Evolutionary conservation across 2,888 invertebrate genomes (phyloP), one percentile per base, ranked within the genome.

Genomic region (Thecocarcelia acutangulata): DNA sequence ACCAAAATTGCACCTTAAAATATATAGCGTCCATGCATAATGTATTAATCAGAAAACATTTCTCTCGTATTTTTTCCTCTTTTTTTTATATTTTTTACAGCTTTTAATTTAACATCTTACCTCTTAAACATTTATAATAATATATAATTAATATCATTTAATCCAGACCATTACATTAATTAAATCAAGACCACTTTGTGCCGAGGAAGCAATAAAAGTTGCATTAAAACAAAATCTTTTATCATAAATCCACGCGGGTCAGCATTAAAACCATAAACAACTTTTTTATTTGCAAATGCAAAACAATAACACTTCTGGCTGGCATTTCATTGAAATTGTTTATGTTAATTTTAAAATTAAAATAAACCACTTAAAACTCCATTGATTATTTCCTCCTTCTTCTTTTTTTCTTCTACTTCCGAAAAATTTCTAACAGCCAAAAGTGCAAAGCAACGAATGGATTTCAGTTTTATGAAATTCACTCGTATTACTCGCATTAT

Each of bases 251-350:
- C 69, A 44, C 28, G 15, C 33, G 81, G 77, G 73, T 77, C 73
- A 81, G 63, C 69, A 59, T 70, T 64, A 73, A 81, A 69, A 64
- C 40, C 48, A 64, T 44, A 77, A 69, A 77, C 61, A 66, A 76
- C 15, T 42, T 64, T 15, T 37, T 17, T 6, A 54, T 59, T 44
- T 46, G 46, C 63, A 21, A 17, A 13, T 15, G 17, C 11, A 33
- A 8, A 48, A 21, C 8, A 42, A 13, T 17, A 42, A 17, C 33
- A 15, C 42, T 13, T 4, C 50, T 40, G 50, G 37, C 59, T 46
- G 68, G 15, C 42, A 24, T 70, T 59, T 52, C 52, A 44, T 59
- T 48, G 28, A 61, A 69, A 11, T 24, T 50, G 13, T 56, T 70
- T 64, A 58, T 70, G 48, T 37, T 58, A 58, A 58, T 78, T 72